These are phyloP conservation scores for Rhineura floridana DNA, from an alignment of 2,113 vertebrate genomes.

Conservation along the genomic window DNA sequence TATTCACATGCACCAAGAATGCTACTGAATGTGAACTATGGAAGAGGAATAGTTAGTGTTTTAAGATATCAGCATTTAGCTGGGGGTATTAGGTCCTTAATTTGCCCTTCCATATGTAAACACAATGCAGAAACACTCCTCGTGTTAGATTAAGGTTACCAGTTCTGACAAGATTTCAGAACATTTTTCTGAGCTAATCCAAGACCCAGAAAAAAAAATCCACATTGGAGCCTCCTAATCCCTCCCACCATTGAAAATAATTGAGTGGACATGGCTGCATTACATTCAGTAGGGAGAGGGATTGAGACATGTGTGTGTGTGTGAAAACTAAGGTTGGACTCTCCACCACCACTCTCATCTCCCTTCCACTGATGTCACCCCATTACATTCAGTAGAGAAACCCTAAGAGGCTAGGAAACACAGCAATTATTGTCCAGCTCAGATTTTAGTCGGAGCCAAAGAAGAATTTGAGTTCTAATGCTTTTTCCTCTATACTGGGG, in stretches of 20 bases:
- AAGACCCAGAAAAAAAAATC: background rate
- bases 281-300: background rate
- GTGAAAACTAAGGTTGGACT: too few species aligned
- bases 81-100: background rate
- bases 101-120: background rate
- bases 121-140: background rate
- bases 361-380: background rate
- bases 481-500: background rate
- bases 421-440: background rate
- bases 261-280: background rate
- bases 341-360: background rate
- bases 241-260: background rate
- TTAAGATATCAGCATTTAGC: too few species aligned
- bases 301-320: background rate
- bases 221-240: background rate
- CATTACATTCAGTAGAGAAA: too few species aligned
- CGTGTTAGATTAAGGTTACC: background rate
- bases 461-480: background rate
- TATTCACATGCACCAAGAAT: background rate
- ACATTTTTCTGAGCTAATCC: background rate
- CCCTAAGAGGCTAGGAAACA: background rate
- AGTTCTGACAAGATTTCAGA: background rate
- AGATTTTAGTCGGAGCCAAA: background rate
- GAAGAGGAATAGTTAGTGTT: too few species aligned
- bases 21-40: too few species aligned